Evolutionary conservation across 2,797 vertebrate species (phyloP).

Genomic region (Chaunax sp.): DNA sequence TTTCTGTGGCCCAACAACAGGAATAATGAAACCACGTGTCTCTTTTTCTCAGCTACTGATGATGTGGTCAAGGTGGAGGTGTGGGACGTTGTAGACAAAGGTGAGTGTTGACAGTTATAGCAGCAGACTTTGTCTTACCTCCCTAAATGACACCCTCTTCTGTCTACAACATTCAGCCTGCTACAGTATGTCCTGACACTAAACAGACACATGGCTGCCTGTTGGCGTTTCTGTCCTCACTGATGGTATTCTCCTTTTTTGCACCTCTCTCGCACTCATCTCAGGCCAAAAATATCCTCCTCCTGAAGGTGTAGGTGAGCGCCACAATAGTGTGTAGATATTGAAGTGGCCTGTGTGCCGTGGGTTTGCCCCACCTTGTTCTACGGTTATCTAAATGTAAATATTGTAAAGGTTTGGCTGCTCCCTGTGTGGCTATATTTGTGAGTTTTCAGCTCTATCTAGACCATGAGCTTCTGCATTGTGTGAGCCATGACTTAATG

Average conservation of each 20-base stretch:
- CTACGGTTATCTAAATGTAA: slow-evolving; percentile 66
- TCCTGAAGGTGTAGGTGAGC: slow-evolving; percentile 88
- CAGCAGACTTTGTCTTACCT: slow-evolving; percentile 15
- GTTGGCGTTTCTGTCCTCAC: slow-evolving; percentile 57
- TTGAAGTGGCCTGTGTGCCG: slow-evolving; percentile 63
- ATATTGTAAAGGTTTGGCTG: slow-evolving; percentile 52
- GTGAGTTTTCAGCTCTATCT: slow-evolving; percentile 32
- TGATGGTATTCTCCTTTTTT: slow-evolving; percentile 75
- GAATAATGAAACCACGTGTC: slow-evolving; percentile 25
- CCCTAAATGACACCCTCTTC: slow-evolving; percentile 7
- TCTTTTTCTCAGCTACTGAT: slow-evolving; percentile 89
- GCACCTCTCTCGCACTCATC: slow-evolving; percentile 71
- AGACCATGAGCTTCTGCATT: slow-evolving; percentile 37
- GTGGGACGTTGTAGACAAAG: slow-evolving; percentile 99
- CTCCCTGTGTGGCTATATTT: slow-evolving; percentile 38
- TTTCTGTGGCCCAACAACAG: not conserved
- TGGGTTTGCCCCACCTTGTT: slow-evolving; percentile 55
- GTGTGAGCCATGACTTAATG: slow-evolving; percentile 32
- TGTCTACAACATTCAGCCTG: slow-evolving; percentile 5
- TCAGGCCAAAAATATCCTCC: slow-evolving; percentile 89
- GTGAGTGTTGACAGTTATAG: slow-evolving; percentile 78
- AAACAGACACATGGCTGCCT: slow-evolving; percentile 32
- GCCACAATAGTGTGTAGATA: slow-evolving; percentile 62
- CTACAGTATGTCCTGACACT: slow-evolving; percentile 35
- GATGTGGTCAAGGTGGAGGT: slow-evolving; percentile 99